phyloP scores from a whole-genome alignment of 2,888 invertebrate species.

The Cryptocheilus praepositus region DNA sequence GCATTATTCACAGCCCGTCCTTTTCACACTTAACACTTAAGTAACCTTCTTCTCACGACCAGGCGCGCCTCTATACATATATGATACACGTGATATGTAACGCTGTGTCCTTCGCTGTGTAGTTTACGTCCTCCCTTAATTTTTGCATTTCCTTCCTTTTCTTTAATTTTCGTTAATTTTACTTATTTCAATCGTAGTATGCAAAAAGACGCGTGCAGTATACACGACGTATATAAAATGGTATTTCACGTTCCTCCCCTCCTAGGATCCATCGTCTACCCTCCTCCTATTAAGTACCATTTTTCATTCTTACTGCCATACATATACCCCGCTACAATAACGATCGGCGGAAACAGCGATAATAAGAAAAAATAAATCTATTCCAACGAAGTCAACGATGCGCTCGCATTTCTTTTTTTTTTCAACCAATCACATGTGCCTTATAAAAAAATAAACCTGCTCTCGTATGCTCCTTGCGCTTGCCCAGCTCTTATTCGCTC shows the following conservation, averaged over 20 bases:
- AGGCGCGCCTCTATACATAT: constrained; percentile 11
- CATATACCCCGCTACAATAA: constrained; percentile 5
- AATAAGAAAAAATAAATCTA: constrained; percentile 28
- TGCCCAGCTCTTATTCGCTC: no score
- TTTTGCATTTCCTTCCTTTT: no score
- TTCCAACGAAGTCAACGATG: constrained; percentile 21
- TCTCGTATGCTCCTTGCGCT: no score
- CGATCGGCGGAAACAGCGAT: constrained; percentile 7
- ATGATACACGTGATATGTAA: constrained; percentile 47
- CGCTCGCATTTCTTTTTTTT: not conserved
- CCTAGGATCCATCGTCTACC: constrained; percentile 1
- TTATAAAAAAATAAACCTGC: constrained; percentile 26
- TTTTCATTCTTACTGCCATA: constrained; percentile 4
- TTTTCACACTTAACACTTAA: constrained; percentile 39
- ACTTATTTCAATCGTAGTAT: no score
- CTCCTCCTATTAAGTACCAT: constrained; percentile 43
- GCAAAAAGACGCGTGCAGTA: constrained; percentile 3
- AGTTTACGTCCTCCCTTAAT: not conserved
- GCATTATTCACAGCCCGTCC: constrained; percentile 54
- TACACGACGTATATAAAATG: not conserved
- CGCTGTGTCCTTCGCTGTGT: constrained; percentile 1
- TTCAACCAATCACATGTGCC: constrained; percentile 4
- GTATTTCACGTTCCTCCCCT: not conserved
- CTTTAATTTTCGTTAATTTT: no score
- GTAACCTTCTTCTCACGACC: no score